phyloP scores from a whole-genome alignment of 2,113 vertebrate species.

The Tachuris rubrigastra region DNA sequence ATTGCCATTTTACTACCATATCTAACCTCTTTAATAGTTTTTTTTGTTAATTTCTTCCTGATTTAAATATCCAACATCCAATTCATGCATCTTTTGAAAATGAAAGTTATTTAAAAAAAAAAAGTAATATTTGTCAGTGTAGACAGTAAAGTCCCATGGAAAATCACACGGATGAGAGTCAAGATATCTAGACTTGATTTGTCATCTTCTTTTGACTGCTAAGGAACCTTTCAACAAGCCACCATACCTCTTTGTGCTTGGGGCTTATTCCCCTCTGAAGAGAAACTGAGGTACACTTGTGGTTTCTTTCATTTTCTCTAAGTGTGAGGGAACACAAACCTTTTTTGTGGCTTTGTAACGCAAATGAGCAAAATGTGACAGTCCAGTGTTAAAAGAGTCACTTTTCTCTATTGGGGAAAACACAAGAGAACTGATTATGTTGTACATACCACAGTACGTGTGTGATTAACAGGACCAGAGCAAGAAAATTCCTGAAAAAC shows the following conservation, averaged over 20 bases:
- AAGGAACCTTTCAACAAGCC: not conserved
- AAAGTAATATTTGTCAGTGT: not conserved
- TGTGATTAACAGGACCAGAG: not conserved
- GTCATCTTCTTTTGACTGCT: not conserved
- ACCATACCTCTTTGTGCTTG: not conserved
- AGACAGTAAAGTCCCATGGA: not conserved
- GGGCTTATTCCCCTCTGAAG: not conserved
- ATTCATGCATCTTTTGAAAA: not conserved
- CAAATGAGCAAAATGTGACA: not conserved
- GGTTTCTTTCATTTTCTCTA: not conserved
- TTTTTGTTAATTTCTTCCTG: not conserved
- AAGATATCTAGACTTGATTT: not conserved
- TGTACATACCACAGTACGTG: not conserved
- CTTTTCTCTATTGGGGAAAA: not conserved
- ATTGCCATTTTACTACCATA: not conserved
- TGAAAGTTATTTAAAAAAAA: not conserved
- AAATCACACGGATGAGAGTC: not conserved
- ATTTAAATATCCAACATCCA: not conserved
- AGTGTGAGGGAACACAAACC: not conserved
- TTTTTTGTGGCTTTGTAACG: not conserved
- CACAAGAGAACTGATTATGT: not conserved
- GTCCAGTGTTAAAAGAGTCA: not conserved
- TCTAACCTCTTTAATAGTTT: not conserved
- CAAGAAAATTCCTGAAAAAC: not conserved
- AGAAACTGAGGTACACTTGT: not conserved